Evolutionary conservation across 2,797 vertebrate genomes (phyloP).

Genomic region (Melopsittacus undulatus): DNA sequence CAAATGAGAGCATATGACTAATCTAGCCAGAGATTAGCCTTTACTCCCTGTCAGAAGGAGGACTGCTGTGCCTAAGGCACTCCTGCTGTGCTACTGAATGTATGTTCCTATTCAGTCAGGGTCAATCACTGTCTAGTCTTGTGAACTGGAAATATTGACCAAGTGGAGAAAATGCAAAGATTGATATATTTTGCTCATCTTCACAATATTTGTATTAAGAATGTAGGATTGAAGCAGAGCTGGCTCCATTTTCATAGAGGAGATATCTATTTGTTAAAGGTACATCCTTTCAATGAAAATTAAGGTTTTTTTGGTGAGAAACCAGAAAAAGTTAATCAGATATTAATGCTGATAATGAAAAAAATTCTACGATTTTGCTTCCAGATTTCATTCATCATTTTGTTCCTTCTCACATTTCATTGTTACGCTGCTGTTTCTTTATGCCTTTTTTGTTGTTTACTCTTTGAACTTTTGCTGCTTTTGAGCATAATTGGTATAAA

Average conservation of each 20-base stretch:
- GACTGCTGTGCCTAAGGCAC: background rate
- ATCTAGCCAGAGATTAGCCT: background rate
- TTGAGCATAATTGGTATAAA: background rate
- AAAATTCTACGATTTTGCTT: background rate
- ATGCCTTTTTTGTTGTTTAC: background rate
- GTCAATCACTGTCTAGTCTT: accelerated
- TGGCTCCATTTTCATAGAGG: background rate
- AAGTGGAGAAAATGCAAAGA: background rate
- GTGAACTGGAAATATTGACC: background rate
- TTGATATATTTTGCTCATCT: background rate
- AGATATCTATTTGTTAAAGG: background rate
- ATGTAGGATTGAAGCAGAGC: background rate
- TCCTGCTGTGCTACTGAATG: background rate
- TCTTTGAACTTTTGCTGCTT: background rate
- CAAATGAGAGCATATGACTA: background rate
- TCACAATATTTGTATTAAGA: background rate
- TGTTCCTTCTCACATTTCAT: background rate
- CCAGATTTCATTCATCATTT: background rate
- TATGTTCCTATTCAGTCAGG: accelerated
- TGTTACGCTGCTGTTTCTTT: background rate
- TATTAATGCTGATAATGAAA: background rate
- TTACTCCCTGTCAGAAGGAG: background rate
- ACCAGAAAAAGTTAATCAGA: background rate
- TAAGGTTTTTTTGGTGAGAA: background rate
- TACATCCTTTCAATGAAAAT: background rate